Percentiles rank a stretch among this genome's conserved stretches.
Conservation (phyloP, 2,113 vertebrate genomes). For the Pseudorasbora parva region DNA sequence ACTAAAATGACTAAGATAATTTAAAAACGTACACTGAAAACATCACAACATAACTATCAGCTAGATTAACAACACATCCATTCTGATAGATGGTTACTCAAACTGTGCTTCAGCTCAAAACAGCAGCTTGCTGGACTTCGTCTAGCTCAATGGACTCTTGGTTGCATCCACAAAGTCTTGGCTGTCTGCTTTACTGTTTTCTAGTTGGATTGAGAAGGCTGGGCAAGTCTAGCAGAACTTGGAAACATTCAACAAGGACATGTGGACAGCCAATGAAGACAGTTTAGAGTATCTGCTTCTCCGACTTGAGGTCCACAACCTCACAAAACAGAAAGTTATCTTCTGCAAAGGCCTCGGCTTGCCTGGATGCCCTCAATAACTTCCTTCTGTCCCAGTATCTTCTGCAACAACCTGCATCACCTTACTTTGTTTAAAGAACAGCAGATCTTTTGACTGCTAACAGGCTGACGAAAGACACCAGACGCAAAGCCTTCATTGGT, state of each 20-base stretch:
- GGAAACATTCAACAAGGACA: neutral
- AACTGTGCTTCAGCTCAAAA: neutral
- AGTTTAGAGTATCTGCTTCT: neutral
- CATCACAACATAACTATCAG: neutral
- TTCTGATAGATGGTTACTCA: neutral
- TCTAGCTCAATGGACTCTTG: conserved; percentile 1
- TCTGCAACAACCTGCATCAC: neutral
- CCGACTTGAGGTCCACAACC: neutral
- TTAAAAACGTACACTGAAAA: too few species aligned
- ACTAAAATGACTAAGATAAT: too few species aligned
- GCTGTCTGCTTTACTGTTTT: neutral
- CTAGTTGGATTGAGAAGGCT: neutral
- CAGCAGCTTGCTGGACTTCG: neutral
- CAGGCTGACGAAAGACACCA: neutral
- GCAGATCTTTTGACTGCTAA: neutral
- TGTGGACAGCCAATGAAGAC: neutral
- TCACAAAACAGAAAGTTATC: conserved; percentile 2
- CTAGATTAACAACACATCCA: neutral
- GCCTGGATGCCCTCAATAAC: neutral
- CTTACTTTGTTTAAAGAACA: neutral
- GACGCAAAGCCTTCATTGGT: neutral
- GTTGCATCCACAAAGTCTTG: neutral
- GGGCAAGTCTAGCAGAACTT: neutral
- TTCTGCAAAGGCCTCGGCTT: neutral
- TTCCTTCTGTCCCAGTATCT: neutral